These are phyloP conservation scores for Glyptemys insculpta DNA, from an alignment of 2,797 vertebrate species.

Conservation along the genomic window DNA sequence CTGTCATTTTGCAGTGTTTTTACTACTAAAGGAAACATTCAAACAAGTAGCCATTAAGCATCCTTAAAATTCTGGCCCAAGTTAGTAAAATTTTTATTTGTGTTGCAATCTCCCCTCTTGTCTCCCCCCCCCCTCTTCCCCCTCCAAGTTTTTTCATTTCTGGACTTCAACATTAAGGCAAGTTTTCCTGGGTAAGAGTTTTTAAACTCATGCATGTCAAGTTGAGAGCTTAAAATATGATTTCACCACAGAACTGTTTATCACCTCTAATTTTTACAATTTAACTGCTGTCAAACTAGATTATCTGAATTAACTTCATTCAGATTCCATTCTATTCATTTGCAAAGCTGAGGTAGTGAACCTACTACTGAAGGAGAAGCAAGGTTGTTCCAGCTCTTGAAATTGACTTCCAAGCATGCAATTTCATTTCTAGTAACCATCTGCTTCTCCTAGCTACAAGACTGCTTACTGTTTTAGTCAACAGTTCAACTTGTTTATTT, in stretches of 20 bases:
- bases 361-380: neutral
- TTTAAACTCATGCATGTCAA: neutral
- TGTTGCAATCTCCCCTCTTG: neutral
- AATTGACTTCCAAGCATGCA: neutral
- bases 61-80: neutral
- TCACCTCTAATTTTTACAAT: neutral
- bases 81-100: neutral
- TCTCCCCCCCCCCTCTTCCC: no score
- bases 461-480: neutral
- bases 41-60: neutral
- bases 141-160: no score
- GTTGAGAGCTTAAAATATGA: neutral
- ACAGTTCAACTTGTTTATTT: neutral
- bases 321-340: neutral
- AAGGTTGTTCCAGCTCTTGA: slow-evolving; percentile 8
- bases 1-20: neutral
- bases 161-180: neutral
- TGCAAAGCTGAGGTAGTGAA: neutral
- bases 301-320: neutral
- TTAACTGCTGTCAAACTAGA: neutral
- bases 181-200: neutral
- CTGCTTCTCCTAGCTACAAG: neutral
- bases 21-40: neutral
- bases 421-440: neutral
- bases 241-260: neutral